A percentile compares a stretch with the other conserved stretches of the same genome.
Evolutionary conservation across 37 sponge, comb jelly and placozoan species (phyloP).

Genomic region (Cliona cf. orientalis): DNA sequence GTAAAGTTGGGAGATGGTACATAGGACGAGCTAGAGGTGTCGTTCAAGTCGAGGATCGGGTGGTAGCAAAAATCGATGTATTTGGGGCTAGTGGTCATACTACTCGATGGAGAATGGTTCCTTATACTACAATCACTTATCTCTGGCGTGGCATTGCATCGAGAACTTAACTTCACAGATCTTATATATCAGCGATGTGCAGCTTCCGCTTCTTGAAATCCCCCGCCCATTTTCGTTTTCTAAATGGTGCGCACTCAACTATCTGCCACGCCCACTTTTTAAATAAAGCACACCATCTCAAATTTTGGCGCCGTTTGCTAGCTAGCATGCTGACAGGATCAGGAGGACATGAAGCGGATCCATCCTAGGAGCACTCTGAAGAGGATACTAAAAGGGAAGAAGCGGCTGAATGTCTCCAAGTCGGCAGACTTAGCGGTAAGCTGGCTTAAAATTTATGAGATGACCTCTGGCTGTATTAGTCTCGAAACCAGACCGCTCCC

Average conservation of each 20-base stretch:
- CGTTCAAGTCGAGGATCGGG: neutral
- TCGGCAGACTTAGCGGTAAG: constrained; percentile 32
- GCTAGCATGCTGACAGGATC: neutral
- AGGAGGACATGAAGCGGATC: constrained; percentile 33
- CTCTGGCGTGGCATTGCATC: neutral
- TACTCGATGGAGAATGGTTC: no score
- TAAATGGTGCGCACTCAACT: neutral
- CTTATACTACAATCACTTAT: no score
- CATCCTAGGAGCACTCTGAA: constrained; percentile 18
- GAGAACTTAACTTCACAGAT: neutral
- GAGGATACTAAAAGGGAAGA: constrained; percentile 33
- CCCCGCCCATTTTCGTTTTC: neutral
- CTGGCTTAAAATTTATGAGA: no score
- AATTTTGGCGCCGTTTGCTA: neutral
- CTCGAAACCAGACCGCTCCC: no score
- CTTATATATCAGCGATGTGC: neutral
- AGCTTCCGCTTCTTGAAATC: neutral
- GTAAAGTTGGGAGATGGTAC: neutral
- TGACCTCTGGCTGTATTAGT: no score
- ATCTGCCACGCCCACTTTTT: neutral
- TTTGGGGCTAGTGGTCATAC: no score
- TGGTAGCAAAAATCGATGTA: constrained; percentile 33
- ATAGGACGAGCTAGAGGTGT: neutral
- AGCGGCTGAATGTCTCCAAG: constrained; percentile 17
- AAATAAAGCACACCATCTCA: neutral